Evolutionary conservation across 2,888 invertebrate genomes (phyloP).

Genomic region (Listrodromus nycthemerus): DNA sequence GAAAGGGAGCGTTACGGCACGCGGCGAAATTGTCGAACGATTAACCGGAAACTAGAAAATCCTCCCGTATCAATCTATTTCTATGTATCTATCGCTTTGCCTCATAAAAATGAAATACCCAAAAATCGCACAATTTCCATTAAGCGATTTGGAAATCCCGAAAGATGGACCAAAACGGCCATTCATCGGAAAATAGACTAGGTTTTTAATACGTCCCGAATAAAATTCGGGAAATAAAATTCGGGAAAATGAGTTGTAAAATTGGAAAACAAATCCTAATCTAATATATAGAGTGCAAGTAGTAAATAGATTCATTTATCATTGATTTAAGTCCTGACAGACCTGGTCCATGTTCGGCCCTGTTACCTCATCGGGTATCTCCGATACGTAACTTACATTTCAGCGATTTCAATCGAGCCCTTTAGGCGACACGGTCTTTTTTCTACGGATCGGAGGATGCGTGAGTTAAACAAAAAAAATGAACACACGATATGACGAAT

Average conservation of each 20-base stretch:
- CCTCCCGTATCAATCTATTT: background rate
- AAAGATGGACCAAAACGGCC: background rate
- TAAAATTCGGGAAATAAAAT: background rate
- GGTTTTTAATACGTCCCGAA: background rate
- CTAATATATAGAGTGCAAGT: too few species aligned
- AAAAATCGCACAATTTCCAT: background rate
- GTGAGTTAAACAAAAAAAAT: background rate
- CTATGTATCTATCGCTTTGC: background rate
- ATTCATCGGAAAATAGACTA: background rate
- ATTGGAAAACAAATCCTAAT: background rate
- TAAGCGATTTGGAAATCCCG: background rate
- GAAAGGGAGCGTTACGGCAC: slow-evolving; percentile 71
- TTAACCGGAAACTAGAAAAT: slow-evolving; percentile 66
- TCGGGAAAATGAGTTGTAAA: background rate
- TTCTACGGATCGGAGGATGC: background rate
- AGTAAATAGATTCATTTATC: too few species aligned
- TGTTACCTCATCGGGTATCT: background rate
- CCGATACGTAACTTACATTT: background rate
- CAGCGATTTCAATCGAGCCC: background rate
- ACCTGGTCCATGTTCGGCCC: too few species aligned
- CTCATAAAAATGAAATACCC: background rate
- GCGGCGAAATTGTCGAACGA: slow-evolving; percentile 79
- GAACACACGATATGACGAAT: background rate
- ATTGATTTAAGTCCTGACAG: too few species aligned
- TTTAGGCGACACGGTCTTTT: background rate